These are phyloP conservation scores for Dicycla oo DNA, from an alignment of 2,888 invertebrate species.

Conservation along the genomic window DNA sequence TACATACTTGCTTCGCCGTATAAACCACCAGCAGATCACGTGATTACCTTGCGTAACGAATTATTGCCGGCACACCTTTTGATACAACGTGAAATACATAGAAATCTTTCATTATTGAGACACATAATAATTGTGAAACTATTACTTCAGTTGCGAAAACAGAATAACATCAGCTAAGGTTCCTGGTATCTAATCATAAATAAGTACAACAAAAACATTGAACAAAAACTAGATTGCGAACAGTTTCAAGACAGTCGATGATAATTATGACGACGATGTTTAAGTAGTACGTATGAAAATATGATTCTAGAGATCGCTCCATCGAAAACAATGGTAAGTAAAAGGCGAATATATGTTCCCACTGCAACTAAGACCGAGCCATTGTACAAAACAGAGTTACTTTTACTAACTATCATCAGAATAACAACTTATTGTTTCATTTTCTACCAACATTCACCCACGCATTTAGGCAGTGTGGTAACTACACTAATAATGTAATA, in stretches of 20 bases:
- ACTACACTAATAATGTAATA: slow-evolving; percentile 32
- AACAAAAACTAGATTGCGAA: slow-evolving; percentile 13
- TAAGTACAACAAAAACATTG: slow-evolving; percentile 16
- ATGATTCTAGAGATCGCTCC: slow-evolving; percentile 64
- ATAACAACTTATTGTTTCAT: slow-evolving; percentile 72
- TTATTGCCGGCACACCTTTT: slow-evolving; percentile 84
- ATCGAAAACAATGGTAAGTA: slow-evolving; percentile 82
- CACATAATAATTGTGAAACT: slow-evolving; percentile 80
- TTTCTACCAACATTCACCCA: slow-evolving; percentile 62
- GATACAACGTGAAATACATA: slow-evolving; percentile 85
- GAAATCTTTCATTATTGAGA: slow-evolving; percentile 84
- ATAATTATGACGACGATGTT: slow-evolving; percentile 46
- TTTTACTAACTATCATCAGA: slow-evolving; percentile 79
- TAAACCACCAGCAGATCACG: slow-evolving; percentile 85
- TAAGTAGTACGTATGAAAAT: slow-evolving; percentile 63
- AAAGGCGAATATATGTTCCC: slow-evolving; percentile 81
- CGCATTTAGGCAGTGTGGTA: slow-evolving; percentile 46
- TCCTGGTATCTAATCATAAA: slow-evolving; percentile 29
- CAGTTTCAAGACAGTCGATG: slow-evolving; percentile 30
- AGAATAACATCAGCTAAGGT: slow-evolving; percentile 62
- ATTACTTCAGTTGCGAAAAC: slow-evolving; percentile 75
- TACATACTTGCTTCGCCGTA: slow-evolving; percentile 79
- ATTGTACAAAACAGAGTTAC: slow-evolving; percentile 78
- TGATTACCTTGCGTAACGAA: slow-evolving; percentile 86
- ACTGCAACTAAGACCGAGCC: slow-evolving; percentile 74